Evolutionary conservation across 2,888 invertebrate genomes (phyloP).

Genomic region (Agrochola litura): DNA sequence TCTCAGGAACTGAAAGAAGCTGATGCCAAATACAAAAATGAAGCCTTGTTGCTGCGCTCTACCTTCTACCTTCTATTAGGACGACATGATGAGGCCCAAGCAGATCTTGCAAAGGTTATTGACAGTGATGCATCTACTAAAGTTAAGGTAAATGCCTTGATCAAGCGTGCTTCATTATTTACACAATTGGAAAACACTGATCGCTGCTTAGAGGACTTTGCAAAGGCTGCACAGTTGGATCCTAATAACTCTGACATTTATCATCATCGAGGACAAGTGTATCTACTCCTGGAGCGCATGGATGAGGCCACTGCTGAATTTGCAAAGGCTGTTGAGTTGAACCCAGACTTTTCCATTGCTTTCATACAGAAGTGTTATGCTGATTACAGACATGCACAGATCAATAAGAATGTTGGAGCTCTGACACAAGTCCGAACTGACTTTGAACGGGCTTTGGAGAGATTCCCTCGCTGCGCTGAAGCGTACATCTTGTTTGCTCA

Average conservation of each 20-base stretch:
- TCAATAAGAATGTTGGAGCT: constrained; percentile 91
- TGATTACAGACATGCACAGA: constrained; percentile 94
- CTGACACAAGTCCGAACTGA: constrained; percentile 92
- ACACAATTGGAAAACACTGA: constrained; percentile 95
- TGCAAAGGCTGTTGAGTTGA: constrained; percentile 94
- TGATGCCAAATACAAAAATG: constrained; percentile 91
- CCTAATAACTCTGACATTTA: constrained; percentile 96
- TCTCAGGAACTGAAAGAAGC: constrained; percentile 93
- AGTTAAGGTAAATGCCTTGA: constrained; percentile 95
- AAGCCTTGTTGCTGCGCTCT: constrained; percentile 95
- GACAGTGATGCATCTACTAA: constrained; percentile 91
- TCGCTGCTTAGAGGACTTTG: constrained; percentile 95
- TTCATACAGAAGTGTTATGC: constrained; percentile 97
- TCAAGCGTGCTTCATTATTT: constrained; percentile 96
- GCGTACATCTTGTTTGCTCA: constrained; percentile 97
- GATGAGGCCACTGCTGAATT: constrained; percentile 96
- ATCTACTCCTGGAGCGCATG: constrained; percentile 95
- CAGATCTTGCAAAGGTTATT: constrained; percentile 93
- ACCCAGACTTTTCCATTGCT: constrained; percentile 96
- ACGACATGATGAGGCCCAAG: constrained; percentile 93
- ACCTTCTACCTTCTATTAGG: constrained; percentile 96
- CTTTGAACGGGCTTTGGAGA: constrained; percentile 94
- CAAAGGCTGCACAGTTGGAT: constrained; percentile 93
- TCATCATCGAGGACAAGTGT: constrained; percentile 97
- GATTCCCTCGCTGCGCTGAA: constrained; percentile 96